Percentiles rank a stretch among this genome's conserved stretches.
phyloP scores from a whole-genome alignment of 2,888 invertebrate species.

The Cryptops parisi region DNA sequence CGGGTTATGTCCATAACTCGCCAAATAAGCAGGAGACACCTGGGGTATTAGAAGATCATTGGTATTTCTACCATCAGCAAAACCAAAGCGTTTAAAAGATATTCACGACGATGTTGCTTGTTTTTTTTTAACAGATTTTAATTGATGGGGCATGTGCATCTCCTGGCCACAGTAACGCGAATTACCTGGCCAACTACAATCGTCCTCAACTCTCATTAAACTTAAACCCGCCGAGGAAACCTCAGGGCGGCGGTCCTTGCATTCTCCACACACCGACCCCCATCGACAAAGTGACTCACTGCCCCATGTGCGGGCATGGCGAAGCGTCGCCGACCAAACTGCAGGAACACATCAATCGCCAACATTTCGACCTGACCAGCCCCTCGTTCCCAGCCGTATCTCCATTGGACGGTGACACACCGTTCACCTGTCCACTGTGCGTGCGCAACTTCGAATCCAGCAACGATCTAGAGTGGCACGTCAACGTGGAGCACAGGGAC shows the following conservation, averaged over 20 bases:
- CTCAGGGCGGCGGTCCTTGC: conserved; percentile 2
- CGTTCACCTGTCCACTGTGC: conserved; percentile 64
- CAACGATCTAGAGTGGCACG: conserved; percentile 65
- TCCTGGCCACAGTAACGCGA: conserved; percentile 14
- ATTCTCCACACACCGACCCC: conserved; percentile 8
- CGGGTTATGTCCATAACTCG: too few species aligned
- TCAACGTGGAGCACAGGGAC: conserved; percentile 70
- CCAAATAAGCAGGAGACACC: too few species aligned
- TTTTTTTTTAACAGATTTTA: too few species aligned
- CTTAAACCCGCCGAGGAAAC: conserved; percentile 27
- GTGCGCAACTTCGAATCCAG: conserved; percentile 43
- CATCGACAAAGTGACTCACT: conserved; percentile 34
- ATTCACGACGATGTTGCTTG: too few species aligned
- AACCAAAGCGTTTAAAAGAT: too few species aligned
- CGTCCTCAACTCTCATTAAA: conserved; percentile 47
- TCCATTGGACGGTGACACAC: conserved; percentile 21
- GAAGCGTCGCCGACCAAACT: conserved; percentile 56
- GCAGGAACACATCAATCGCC: conserved; percentile 69
- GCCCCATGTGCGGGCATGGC: conserved; percentile 60
- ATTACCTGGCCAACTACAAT: conserved; percentile 16
- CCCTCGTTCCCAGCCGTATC: conserved; percentile 35
- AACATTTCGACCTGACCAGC: conserved; percentile 66
- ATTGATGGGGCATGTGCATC: conserved; percentile 15
- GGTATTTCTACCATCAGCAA: too few species aligned
- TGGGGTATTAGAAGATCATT: too few species aligned